Base-by-base conservation (phyloP, 2,888 invertebrate species). In the Drosophila anceps region DNA sequence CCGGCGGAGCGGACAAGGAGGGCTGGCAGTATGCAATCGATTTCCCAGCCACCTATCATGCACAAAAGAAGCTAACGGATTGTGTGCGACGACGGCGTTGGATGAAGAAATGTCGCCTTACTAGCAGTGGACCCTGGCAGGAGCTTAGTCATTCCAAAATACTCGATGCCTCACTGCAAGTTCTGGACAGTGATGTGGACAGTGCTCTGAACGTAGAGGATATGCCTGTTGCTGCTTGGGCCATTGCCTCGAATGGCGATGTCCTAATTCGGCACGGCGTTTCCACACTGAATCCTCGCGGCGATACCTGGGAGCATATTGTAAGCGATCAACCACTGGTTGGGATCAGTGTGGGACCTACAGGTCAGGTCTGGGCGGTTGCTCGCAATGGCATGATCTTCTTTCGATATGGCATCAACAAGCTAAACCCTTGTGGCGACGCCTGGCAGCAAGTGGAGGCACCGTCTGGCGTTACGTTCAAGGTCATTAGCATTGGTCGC, bases 11-110 rank as follows among this genome's bases (percentile, higher is more conserved):
- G 0, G 98, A 98, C 92, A 95, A 95, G 68, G 97, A 98, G 79
- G 98, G 98, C 3, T 98, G 98, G 98, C 98, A 98, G 91, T 98
- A 98, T 93, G 98, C 98, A 0, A 96, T 97, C 1, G 98, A 98
- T 93, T 98, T 98, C 91, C 97, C 98, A 1, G 95, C 97, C 1
- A 95, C 95, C 12, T 98, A 97, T 92, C 98, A 98, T 90, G 96
- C 96, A 0, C 95, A 96, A 84, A 98, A 97, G 93, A 95, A 96
- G 78, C 96, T 98, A 78, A 97, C 97, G 0, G 98, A 98, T 93
- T 97, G 97, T 90, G 98, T 98, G 0, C 94, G 98, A 29, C 94
- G 98, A 15, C 94, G 97, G 48, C 94, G 97, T 59, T 98, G 98
- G 98, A 95, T 95, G 88, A 95, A 97, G 82, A 95, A 96, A 89